Conservation (phyloP, 2,797 vertebrate genomes). For the Synaphobranchus kaupii region DNA sequence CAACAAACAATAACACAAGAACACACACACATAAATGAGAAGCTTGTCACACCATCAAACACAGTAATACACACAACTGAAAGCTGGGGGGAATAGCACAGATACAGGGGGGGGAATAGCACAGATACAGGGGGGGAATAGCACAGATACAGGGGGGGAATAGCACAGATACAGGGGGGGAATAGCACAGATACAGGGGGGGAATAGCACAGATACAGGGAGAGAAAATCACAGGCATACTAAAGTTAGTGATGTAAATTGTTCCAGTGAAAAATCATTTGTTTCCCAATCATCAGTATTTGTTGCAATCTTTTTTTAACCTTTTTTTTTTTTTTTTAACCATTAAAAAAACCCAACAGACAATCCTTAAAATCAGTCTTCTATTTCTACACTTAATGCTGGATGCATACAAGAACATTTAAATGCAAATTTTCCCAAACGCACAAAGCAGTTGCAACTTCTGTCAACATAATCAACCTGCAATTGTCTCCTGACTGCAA, state of each 20-base stretch:
- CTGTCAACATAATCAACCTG: constrained; percentile 80
- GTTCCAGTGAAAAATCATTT: background rate
- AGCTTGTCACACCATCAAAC: background rate
- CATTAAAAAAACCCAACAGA: constrained; percentile 53
- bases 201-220: constrained; percentile 42
- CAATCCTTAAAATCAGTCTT: constrained; percentile 71
- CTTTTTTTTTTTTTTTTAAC: constrained; percentile 49
- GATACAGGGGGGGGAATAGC: too few species aligned
- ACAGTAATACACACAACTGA: background rate
- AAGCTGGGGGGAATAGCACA: too few species aligned
- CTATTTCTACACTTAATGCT: constrained; percentile 60
- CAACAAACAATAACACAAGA: background rate
- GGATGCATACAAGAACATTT: constrained; percentile 76
- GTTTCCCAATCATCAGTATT: constrained; percentile 2
- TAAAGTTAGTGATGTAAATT: constrained; percentile 32
- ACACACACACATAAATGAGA: background rate
- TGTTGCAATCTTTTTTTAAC: constrained; percentile 50
- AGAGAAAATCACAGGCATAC: background rate
- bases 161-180: too few species aligned
- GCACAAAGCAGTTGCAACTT: constrained; percentile 39
- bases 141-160: too few species aligned
- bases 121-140: too few species aligned
- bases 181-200: too few species aligned
- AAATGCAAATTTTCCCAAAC: constrained; percentile 73
- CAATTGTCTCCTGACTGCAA: constrained; percentile 77